Evolutionary conservation across 2,113 vertebrate genomes (phyloP).

Genomic region (Bolborhynchus lineola): DNA sequence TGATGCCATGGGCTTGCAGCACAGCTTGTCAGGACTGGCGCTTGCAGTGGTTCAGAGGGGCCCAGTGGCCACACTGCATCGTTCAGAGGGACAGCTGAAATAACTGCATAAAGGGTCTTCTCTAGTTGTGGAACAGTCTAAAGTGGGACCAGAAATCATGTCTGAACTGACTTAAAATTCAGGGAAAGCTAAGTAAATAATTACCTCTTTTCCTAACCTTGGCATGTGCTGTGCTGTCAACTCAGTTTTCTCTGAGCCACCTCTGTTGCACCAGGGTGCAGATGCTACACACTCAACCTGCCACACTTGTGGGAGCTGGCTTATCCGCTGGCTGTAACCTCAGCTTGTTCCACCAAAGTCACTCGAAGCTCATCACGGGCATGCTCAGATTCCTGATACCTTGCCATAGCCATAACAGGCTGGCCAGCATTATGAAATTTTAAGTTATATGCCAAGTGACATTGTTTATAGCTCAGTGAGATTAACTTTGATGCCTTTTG

Average conservation of each 20-base stretch:
- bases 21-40: too few species aligned
- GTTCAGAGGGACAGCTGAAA: background rate
- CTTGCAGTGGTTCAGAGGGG: background rate
- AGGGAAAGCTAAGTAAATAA: background rate
- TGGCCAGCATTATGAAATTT: too few species aligned
- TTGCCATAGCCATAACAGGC: background rate
- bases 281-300: rapidly evolving
- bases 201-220: background rate
- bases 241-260: background rate
- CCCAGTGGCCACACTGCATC: rapidly evolving
- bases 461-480: background rate
- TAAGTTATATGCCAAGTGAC: background rate
- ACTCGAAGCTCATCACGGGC: too few species aligned
- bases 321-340: background rate
- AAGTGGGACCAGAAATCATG: background rate
- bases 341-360: background rate
- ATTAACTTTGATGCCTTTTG: background rate
- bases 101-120: rapidly evolving
- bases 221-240: background rate
- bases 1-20: too few species aligned
- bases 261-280: background rate
- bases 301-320: background rate
- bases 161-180: background rate
- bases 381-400: background rate
- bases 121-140: background rate